Percentiles rank a stretch among this genome's conserved stretches.
Conservation (phyloP, 92 coral and sea anemone genomes). For the Parazoanthus atlanticus region DNA sequence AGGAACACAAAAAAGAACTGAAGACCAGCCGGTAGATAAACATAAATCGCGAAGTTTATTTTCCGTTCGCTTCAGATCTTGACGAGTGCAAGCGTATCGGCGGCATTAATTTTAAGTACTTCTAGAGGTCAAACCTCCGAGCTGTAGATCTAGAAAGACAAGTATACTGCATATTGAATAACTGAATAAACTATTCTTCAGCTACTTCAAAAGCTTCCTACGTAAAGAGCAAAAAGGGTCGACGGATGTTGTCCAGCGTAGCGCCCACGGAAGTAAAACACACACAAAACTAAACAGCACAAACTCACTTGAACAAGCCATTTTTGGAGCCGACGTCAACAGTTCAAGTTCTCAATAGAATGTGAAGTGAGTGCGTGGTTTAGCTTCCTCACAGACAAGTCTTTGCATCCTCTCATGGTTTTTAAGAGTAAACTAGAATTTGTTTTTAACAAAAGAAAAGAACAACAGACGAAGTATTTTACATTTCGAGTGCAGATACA, state of each 20-base stretch:
- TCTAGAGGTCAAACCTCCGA: background rate
- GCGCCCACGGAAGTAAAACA: conserved; percentile 35
- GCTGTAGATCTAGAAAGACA: background rate
- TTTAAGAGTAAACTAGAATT: background rate
- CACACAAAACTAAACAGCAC: background rate
- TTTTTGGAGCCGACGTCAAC: conserved; percentile 3
- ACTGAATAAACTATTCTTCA: background rate
- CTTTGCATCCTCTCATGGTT: background rate
- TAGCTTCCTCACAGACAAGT: background rate
- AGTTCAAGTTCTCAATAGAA: background rate
- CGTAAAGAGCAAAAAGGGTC: conserved; percentile 21
- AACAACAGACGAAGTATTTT: background rate
- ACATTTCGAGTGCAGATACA: background rate
- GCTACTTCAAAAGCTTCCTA: conserved; percentile 15
- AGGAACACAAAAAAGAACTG: background rate
- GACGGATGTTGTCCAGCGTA: conserved; percentile 24
- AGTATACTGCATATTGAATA: background rate
- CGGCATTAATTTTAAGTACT: background rate
- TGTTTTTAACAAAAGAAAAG: background rate
- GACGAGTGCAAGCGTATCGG: background rate
- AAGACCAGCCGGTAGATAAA: background rate
- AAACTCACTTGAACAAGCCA: background rate
- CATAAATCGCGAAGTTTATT: background rate
- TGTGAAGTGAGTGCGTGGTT: background rate
- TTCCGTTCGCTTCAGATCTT: background rate